Evolutionary conservation across 2,113 vertebrate genomes (phyloP).

Genomic region (Axis porcinus): DNA sequence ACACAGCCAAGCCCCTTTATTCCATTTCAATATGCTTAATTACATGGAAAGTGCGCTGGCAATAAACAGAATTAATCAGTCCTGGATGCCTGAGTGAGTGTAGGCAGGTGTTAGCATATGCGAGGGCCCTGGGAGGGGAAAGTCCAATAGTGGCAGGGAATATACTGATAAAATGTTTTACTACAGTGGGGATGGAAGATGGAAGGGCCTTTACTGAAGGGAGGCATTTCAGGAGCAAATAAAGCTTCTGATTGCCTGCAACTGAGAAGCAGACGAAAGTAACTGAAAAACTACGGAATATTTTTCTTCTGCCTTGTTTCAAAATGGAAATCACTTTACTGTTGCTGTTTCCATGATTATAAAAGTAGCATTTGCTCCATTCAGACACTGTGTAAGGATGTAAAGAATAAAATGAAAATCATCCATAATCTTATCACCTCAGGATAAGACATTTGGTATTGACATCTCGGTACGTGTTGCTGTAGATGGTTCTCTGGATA

Average conservation of each 20-base stretch:
- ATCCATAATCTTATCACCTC: accelerated
- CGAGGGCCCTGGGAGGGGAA: background rate
- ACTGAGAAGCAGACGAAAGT: background rate
- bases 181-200: accelerated
- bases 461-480: accelerated
- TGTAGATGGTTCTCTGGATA: accelerated
- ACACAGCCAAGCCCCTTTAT: constrained; percentile 60
- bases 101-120: constrained; percentile 41
- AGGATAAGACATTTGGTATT: background rate
- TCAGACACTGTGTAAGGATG: background rate
- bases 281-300: background rate
- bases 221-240: constrained; percentile 1
- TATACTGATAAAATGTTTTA: background rate
- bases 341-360: background rate
- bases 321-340: background rate
- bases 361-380: background rate
- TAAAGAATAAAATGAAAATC: background rate
- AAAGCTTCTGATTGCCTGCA: background rate
- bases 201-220: background rate
- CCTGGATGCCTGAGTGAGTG: background rate
- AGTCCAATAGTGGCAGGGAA: background rate
- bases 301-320: background rate
- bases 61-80: constrained; percentile 35
- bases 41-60: constrained; percentile 35
- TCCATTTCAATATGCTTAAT: constrained; percentile 57